Base-by-base conservation (phyloP, 2,888 invertebrate genomes). In the Phortica okadai region DNA sequence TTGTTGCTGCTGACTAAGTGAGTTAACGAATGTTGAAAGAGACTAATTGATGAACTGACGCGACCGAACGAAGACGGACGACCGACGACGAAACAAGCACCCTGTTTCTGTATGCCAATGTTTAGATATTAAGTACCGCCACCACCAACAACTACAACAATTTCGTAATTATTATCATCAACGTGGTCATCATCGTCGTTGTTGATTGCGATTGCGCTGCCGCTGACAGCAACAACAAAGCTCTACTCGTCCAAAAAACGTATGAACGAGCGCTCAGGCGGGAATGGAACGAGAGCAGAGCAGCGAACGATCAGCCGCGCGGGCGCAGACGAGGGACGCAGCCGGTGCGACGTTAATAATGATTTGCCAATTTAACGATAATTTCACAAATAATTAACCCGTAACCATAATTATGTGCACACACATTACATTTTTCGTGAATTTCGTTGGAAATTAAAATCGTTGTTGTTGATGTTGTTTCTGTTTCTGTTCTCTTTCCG, bases 301-400 rank as follows among this genome's bases (percentile, higher is more conserved):
- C 33, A 33, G 33, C 33, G 33, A 5, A 2, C 33, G 33, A 33
- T 4, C 33, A 5, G 33, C 33, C 4, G 33, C 4, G 33, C 33
- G 33, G 4, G 33, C 33, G 33, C 21, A 56, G 16, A n/a, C 14
- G 56, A 56, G 44, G 16, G 69, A 67, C 42, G 16, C 67, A 33
- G 33, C 11, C 5, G 6, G 41, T 14, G 14, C 33, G 79, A 82
- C 76, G 70, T 78, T 78, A 75, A 81, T 88, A 85, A 85, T 88
- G 80, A 82, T 84, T 84, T 81, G 87, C 88, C 84, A 88, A 86
- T 86, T 88, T 83, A 79, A 84, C 78, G 77, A 82, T 84, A 84
- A 83, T 85, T 85, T 79, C 74, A 79, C 76, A 78, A 80, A 80
- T 85, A 88, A 85, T 88, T 88, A 85, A 85, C 79, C 44, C 77